Base-by-base conservation (phyloP, 2,888 invertebrate species). In the Euzophera pinguis region DNA sequence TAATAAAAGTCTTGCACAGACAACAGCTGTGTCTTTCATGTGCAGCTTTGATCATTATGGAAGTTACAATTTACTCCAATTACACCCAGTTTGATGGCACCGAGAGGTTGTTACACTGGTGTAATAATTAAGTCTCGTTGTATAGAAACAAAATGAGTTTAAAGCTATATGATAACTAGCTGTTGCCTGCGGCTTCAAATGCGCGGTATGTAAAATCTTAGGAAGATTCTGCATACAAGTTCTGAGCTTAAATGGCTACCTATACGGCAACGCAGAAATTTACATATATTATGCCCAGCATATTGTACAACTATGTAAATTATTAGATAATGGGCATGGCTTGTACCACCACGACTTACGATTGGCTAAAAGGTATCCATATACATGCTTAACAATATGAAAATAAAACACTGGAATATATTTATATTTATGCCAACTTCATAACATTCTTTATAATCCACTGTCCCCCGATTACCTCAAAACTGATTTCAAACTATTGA, bases 261-360 rank as follows among this genome's bases (percentile, higher is more conserved):
- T n/a, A n/a, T n/a, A n/a, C n/a, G n/a, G n/a, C n/a, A n/a, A n/a
- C n/a, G n/a, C n/a, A n/a, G n/a, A n/a, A n/a, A n/a, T n/a, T n/a
- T n/a, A n/a, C n/a, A n/a, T n/a, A n/a, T n/a, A n/a, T n/a, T n/a
- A n/a, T n/a, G 58, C 72, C 8, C 59, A 63, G 14, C 69, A 73
- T 62, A 59, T 77, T 5, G 65, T 71, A 0, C 64, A 62, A 48
- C 47, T 78, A 32, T 48, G 59, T 35, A 61, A 62, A 35, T 50
- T 75, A 5, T 53, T 55, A 48, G 58, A 65, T 52, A 58, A 64
- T 54, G 62, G 67, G 58, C 63, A 69, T 55, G 67, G 65, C 10
- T 13, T 73, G 8, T 72, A 71, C 58, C 60, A 67, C 14, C 78
- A 73, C 60, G 76, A 78, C 52, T 53, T 67, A 50, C 55, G 69